These are phyloP conservation scores for Axis porcinus DNA, from an alignment of 2,113 vertebrate genomes.

Conservation along the genomic window DNA sequence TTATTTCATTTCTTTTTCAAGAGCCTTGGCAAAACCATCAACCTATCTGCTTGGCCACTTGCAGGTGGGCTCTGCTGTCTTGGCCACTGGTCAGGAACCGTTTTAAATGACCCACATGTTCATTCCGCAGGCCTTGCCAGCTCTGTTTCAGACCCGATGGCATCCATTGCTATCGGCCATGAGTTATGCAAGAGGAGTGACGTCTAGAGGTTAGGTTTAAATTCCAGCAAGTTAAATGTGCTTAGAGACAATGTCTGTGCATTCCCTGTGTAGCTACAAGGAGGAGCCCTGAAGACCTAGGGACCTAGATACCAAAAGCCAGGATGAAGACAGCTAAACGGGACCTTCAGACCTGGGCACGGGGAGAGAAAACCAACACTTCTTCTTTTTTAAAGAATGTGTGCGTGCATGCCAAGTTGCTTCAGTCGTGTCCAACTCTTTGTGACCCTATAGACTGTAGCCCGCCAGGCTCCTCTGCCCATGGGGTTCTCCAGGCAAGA, in stretches of 20 bases:
- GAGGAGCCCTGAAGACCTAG: background rate
- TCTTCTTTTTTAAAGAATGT: background rate
- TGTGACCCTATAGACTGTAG: background rate
- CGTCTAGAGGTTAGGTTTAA: background rate
- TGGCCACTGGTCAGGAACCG: background rate
- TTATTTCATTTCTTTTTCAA: slow-evolving; percentile 1
- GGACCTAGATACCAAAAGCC: background rate
- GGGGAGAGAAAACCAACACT: background rate
- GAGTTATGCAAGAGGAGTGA: background rate
- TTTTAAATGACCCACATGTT: background rate
- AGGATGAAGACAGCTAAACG: background rate
- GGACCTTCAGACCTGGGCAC: background rate
- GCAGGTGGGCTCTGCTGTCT: background rate
- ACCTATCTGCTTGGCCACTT: background rate
- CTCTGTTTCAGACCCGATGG: background rate
- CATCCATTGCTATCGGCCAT: rapidly evolving
- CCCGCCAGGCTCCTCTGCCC: background rate
- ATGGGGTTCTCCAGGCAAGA: background rate
- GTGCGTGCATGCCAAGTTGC: background rate
- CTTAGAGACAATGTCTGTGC: background rate
- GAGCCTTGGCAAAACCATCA: background rate
- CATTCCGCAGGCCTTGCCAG: background rate
- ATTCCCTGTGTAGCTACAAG: background rate
- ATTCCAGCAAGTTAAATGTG: background rate
- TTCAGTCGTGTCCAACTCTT: background rate